Evolutionary conservation across 2,797 vertebrate species (phyloP).

Genomic region (Rhynchotus rufescens): DNA sequence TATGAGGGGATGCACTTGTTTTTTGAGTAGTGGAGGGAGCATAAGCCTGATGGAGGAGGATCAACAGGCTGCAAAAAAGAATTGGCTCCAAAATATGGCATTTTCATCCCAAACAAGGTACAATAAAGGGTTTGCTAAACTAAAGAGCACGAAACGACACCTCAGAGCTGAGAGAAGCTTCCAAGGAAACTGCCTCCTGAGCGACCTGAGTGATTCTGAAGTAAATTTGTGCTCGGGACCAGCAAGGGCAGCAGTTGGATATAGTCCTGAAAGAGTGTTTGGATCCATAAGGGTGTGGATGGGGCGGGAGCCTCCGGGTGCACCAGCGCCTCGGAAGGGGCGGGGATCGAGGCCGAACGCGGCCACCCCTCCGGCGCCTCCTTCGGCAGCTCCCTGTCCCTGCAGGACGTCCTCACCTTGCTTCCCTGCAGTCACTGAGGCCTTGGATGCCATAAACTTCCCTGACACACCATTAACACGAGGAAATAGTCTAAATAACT

Average conservation of each 20-base stretch:
- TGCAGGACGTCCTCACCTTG: background rate
- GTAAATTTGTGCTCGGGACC: background rate
- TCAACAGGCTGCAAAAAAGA: background rate
- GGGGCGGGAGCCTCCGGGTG: background rate
- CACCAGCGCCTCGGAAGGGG: background rate
- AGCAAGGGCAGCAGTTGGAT: background rate
- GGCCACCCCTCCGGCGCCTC: no score
- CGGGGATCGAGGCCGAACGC: background rate
- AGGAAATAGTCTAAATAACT: conserved; percentile 63
- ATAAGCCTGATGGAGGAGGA: background rate
- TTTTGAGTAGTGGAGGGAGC: background rate
- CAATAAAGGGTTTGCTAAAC: background rate
- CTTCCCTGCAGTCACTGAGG: conserved; percentile 36
- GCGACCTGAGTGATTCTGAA: background rate
- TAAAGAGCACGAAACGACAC: background rate
- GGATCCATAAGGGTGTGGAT: background rate
- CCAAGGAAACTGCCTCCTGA: background rate
- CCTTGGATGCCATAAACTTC: conserved; percentile 43
- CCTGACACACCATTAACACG: conserved; percentile 56
- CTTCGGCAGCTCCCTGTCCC: no score
- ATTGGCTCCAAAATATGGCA: background rate
- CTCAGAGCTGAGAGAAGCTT: background rate
- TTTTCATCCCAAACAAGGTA: background rate
- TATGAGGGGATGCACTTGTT: background rate
- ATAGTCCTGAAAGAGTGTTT: background rate